Base-by-base conservation (phyloP, 92 coral and sea anemone genomes). In the Phenganax stokvisi region DNA sequence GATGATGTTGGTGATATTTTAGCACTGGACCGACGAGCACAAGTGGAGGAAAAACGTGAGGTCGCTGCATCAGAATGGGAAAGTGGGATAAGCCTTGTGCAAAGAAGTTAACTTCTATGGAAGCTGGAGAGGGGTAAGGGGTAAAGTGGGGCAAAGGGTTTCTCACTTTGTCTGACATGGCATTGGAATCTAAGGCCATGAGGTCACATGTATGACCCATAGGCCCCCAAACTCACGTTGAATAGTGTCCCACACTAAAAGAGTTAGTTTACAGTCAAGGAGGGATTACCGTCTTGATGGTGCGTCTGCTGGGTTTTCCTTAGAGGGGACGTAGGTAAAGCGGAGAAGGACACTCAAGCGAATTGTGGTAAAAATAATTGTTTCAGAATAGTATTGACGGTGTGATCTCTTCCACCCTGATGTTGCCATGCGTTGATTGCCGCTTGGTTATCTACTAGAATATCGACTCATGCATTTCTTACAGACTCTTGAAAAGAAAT, bases 131-230 rank as follows among this genome's bases (percentile, higher is more conserved):
- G 6, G 89, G 89, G 25, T 29, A 67, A 17, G 91, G 87, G 28
- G 91, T 73, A 59, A 89, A 85, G 58, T 85, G 85, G 0, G 87
- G 89, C 13, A 89, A 77, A 11, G 77, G 83, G 0, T 9, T 10
- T 16, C 89, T 87, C 66, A 37, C 7, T 16, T 11, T 57, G n/a
- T 85, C 87, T 31, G 11, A 0, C 83, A 71, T 87, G 37, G 63
- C 85, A 71, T 88, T 88, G 16, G 86, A 82, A 64, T 82, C 88
- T 16, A 88, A 56, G 0, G 87, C 87, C 89, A 88, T 88, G 37
- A 88, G 30, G 66, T 88, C 88, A 0, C 81, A 44, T 17, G 85
- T 25, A 77, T 83, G 89, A 17, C 85, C 91, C 27, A n/a, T n/a
- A 0, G 28, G 12, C 87, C 89, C 29, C 86, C 86, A 64, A 85